Evolutionary conservation across 2,797 vertebrate species (phyloP).

Genomic region (Rhadinocentrus ornatus): DNA sequence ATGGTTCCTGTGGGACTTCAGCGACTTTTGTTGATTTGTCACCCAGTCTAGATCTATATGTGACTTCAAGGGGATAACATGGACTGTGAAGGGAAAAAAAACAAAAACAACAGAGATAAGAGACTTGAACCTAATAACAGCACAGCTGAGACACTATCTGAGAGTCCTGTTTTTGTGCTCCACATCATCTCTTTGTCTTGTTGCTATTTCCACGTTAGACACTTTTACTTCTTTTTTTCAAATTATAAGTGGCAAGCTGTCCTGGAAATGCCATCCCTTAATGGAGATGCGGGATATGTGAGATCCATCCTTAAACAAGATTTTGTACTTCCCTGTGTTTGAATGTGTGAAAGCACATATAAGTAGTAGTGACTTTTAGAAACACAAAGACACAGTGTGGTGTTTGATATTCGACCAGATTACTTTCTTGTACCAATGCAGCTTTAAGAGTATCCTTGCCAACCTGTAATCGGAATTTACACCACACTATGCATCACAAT

Average conservation of each 20-base stretch:
- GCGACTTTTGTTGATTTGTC: conserved; percentile 40
- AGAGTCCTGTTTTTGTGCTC: conserved; percentile 56
- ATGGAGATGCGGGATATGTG: conserved; percentile 34
- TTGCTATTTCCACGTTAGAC: conserved; percentile 32
- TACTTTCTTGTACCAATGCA: conserved; percentile 12
- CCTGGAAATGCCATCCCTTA: conserved; percentile 60
- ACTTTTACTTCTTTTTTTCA: conserved; percentile 37
- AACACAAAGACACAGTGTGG: conserved; percentile 17
- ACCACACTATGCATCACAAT: conserved; percentile 21
- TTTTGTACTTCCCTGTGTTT: conserved; percentile 19
- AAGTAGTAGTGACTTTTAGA: conserved; percentile 7
- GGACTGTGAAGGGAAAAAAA: conserved; percentile 17
- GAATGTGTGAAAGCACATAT: neutral
- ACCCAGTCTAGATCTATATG: conserved; percentile 16
- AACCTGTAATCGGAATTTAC: conserved; percentile 33
- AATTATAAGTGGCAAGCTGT: conserved; percentile 61
- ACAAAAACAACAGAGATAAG: conserved; percentile 39
- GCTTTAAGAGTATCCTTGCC: conserved; percentile 14
- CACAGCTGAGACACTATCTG: conserved; percentile 46
- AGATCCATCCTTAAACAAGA: conserved; percentile 24
- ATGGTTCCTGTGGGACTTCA: conserved; percentile 28
- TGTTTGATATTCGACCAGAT: conserved; percentile 35
- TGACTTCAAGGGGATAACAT: conserved; percentile 40
- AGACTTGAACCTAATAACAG: conserved; percentile 42
- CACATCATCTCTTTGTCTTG: conserved; percentile 39